Percentiles rank a stretch among this genome's conserved stretches.
phyloP scores from a whole-genome alignment of 2,113 vertebrate species.

The Polypterus senegalus region DNA sequence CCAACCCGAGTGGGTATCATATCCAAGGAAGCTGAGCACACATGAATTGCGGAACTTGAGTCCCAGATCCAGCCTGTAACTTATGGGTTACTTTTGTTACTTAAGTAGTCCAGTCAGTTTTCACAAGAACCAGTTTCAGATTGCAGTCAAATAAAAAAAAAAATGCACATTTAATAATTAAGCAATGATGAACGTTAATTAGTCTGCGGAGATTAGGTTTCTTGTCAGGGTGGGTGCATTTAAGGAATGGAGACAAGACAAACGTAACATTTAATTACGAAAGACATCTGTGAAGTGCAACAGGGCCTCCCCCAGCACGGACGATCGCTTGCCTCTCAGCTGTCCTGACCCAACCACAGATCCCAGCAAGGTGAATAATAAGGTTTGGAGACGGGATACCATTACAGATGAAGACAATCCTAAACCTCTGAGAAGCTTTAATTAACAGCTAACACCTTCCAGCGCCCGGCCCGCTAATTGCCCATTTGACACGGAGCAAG shows the following conservation, averaged over 20 bases:
- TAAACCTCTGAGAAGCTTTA: conserved; percentile 59
- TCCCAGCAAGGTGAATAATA: conserved; percentile 70
- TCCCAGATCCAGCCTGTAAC: too few relatives aligned
- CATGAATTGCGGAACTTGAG: too few relatives aligned
- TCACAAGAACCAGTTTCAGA: conserved; percentile 47
- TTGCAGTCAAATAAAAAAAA: conserved; percentile 62
- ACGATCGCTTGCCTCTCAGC: conserved; percentile 26
- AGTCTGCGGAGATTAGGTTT: conserved; percentile 73
- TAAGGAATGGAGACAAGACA: conserved; percentile 57
- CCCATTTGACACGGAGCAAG: background rate
- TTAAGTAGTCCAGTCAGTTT: conserved; percentile 17
- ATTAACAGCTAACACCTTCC: conserved; percentile 68
- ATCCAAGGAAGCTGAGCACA: too few relatives aligned
- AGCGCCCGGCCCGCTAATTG: conserved; percentile 15
- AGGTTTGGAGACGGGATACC: conserved; percentile 50
- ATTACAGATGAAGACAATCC: conserved; percentile 63
- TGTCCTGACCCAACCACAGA: conserved; percentile 53
- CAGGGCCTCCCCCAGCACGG: too few relatives aligned
- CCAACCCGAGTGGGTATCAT: too few relatives aligned
- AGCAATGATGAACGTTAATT: conserved; percentile 82
- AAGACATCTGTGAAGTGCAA: conserved; percentile 36
- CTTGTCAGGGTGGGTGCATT: conserved; percentile 57
- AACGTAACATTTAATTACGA: conserved; percentile 68
- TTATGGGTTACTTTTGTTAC: too few relatives aligned
- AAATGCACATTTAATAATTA: conserved; percentile 64